These are phyloP conservation scores for Hemitrygon akajei DNA, from an alignment of 2,797 vertebrate genomes.

Conservation along the genomic window DNA sequence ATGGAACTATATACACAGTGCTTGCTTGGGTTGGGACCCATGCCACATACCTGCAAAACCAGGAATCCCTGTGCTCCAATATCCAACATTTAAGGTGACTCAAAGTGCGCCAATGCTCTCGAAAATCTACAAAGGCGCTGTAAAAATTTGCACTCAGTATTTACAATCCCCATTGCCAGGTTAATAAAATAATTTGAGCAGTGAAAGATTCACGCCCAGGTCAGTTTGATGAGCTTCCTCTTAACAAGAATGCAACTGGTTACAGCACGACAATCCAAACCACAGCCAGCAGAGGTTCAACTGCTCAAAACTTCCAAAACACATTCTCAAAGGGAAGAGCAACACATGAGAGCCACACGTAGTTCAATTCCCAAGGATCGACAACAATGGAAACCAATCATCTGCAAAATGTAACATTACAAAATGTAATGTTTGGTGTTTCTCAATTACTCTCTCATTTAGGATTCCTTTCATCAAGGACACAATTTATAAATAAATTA, in stretches of 20 bases:
- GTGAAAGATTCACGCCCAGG: neutral
- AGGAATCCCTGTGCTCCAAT: neutral
- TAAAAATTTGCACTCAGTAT: neutral
- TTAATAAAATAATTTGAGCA: neutral
- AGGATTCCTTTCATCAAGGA: neutral
- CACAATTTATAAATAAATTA: neutral
- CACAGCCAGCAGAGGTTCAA: neutral
- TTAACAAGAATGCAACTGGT: too few relatives aligned
- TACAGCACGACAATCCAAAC: neutral
- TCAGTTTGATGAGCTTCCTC: neutral
- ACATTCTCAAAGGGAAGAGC: neutral
- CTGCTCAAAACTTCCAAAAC: neutral
- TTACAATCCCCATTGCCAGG: neutral
- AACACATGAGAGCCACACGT: neutral
- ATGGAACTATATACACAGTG: neutral
- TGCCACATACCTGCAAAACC: neutral
- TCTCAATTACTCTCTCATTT: neutral
- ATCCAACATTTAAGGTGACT: neutral
- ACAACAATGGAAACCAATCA: neutral
- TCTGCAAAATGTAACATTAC: neutral
- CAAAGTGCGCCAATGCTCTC: neutral
- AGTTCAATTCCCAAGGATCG: neutral
- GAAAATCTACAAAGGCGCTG: neutral
- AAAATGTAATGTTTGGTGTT: neutral
- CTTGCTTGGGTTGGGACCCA: neutral